Conservation (phyloP, 2,797 vertebrate species). For the Brotula barbata region DNA sequence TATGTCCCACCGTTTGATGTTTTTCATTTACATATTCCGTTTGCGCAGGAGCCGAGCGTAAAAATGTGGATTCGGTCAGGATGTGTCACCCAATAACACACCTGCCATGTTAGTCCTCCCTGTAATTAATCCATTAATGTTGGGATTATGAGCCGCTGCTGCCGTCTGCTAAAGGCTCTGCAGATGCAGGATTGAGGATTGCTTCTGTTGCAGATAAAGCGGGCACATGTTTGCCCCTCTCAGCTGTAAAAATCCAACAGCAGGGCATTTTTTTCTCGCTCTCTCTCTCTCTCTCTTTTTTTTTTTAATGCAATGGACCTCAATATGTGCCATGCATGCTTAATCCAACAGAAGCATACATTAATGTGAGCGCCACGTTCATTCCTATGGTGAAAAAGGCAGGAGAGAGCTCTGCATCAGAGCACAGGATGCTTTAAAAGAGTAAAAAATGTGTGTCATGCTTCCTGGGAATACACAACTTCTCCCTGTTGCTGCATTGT, state of each 20-base stretch:
- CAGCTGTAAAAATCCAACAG: not conserved
- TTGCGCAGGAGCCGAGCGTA: not conserved
- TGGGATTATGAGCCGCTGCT: slow-evolving; percentile 13
- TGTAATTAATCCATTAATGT: slow-evolving; percentile 34
- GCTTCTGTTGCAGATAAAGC: slow-evolving; percentile 29
- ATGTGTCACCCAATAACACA: slow-evolving; percentile 48
- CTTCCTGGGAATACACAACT: slow-evolving; percentile 48
- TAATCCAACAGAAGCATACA: not conserved
- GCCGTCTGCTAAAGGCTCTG: slow-evolving; percentile 43
- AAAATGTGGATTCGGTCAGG: slow-evolving; percentile 1
- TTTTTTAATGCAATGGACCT: too few species aligned
- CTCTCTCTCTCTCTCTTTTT: too few species aligned
- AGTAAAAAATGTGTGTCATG: slow-evolving; percentile 38
- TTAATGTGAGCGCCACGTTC: slow-evolving; percentile 8
- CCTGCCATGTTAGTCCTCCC: slow-evolving; percentile 48
- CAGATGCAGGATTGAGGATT: slow-evolving; percentile 41
- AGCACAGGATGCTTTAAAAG: slow-evolving; percentile 9
- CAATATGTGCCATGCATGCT: not conserved
- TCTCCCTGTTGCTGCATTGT: slow-evolving; percentile 61
- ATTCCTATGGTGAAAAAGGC: slow-evolving; percentile 6
- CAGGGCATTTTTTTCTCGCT: too few species aligned
- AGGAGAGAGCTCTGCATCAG: slow-evolving; percentile 15
- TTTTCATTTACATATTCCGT: not conserved
- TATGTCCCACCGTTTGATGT: not conserved
- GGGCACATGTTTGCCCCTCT: slow-evolving; percentile 33